These are phyloP conservation scores for Bolborhynchus lineola DNA, from an alignment of 2,113 vertebrate genomes.

Conservation along the genomic window DNA sequence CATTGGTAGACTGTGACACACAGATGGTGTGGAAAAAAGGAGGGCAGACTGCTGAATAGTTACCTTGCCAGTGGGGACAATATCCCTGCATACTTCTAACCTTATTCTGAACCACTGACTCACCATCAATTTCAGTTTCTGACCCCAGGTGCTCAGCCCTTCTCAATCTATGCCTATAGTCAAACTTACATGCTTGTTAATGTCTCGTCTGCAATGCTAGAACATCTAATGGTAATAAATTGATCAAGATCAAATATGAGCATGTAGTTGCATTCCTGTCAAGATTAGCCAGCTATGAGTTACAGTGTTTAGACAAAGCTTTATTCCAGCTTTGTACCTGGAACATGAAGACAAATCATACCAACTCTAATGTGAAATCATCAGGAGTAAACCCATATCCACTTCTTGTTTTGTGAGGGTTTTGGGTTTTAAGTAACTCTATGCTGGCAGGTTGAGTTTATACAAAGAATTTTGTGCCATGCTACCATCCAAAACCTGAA, in stretches of 20 bases:
- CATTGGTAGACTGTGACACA: background rate
- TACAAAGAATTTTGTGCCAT: background rate
- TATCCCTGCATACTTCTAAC: background rate
- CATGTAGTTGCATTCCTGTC: background rate
- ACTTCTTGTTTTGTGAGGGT: background rate
- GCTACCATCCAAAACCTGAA: background rate
- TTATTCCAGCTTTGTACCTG: background rate
- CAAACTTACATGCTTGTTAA: background rate
- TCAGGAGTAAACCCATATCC: background rate
- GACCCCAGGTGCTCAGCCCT: background rate
- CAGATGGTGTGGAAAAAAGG: background rate
- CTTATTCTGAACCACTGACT: background rate
- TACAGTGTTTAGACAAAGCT: background rate
- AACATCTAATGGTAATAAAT: background rate
- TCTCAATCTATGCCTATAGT: background rate
- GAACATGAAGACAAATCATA: background rate
- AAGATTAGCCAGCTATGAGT: background rate
- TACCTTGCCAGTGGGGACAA: background rate
- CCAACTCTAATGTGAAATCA: background rate
- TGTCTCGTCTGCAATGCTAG: background rate
- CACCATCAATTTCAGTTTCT: background rate
- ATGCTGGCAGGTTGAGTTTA: background rate
- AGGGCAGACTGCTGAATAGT: background rate
- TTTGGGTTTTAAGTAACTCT: background rate
- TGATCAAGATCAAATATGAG: background rate